Percentiles rank a stretch among this genome's conserved stretches.
Conservation (phyloP, 2,888 invertebrate species). For the Frankliniella fusca region DNA sequence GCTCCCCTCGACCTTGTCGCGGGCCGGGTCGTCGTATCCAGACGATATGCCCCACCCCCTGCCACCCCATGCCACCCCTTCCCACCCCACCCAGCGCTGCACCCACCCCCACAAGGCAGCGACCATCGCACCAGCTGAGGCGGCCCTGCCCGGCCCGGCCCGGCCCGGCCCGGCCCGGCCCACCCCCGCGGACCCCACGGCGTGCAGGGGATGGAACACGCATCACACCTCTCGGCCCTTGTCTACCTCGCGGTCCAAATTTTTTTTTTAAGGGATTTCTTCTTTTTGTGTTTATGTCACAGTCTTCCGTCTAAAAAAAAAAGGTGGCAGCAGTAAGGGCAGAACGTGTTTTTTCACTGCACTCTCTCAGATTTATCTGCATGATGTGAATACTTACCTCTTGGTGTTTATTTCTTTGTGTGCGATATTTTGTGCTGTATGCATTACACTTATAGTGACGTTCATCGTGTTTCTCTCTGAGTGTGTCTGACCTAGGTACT, state of each 20-base stretch:
- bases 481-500: too few species aligned
- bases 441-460: neutral
- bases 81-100: conserved; percentile 19
- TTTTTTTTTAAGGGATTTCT: neutral
- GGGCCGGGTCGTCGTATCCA: conserved; percentile 24
- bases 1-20: neutral
- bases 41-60: neutral
- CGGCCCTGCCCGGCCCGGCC: neutral
- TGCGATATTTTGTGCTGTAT: neutral
- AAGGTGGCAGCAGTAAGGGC: too few species aligned
- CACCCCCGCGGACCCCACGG: neutral
- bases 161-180: neutral
- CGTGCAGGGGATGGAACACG: neutral
- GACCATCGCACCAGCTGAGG: conserved; percentile 10
- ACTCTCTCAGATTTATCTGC: too few species aligned
- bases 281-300: too few species aligned
- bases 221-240: neutral
- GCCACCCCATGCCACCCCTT: conserved; percentile 28
- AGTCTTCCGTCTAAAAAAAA: too few species aligned
- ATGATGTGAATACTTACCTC: neutral
- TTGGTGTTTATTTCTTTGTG: neutral
- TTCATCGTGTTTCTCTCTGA: too few species aligned
- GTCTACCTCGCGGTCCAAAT: neutral
- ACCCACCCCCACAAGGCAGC: conserved; percentile 29
- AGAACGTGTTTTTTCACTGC: too few species aligned